Evolutionary conservation across 2,888 invertebrate genomes (phyloP).

Genomic region (Dexiosoma caninum): DNA sequence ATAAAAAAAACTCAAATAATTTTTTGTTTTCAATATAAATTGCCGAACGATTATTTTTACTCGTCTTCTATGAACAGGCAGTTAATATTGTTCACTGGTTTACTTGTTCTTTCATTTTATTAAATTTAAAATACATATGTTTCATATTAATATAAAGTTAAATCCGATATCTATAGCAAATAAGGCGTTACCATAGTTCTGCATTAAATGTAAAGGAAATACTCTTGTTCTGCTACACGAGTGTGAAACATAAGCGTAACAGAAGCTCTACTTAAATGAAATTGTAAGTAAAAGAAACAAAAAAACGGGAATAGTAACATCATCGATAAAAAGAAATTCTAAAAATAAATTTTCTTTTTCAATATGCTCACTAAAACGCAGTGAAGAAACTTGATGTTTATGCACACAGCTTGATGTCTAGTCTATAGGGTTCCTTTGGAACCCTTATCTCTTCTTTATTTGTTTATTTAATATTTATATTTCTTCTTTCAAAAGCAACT

Average conservation of each 20-base stretch:
- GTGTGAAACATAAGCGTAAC: background rate
- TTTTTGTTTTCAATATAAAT: too few species aligned
- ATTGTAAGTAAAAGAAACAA: background rate
- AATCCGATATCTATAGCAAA: slow-evolving; percentile 58
- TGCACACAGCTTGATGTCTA: slow-evolving; percentile 53
- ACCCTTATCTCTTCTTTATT: slow-evolving; percentile 31
- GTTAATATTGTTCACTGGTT: slow-evolving; percentile 22
- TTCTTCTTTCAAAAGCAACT: background rate
- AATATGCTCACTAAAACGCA: slow-evolving; percentile 40
- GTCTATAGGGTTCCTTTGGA: background rate
- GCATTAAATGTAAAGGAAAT: slow-evolving; percentile 35
- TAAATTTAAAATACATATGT: slow-evolving; percentile 30
- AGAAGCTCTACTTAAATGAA: slow-evolving; percentile 26
- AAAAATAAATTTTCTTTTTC: slow-evolving; percentile 32
- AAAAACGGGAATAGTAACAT: background rate
- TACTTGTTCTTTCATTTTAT: background rate
- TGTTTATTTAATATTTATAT: background rate
- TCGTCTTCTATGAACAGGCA: too few species aligned
- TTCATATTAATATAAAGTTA: slow-evolving; percentile 7
- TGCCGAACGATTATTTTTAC: too few species aligned
- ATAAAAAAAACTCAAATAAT: too few species aligned
- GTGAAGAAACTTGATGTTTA: slow-evolving; percentile 50
- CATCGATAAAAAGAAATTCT: background rate
- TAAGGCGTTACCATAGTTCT: slow-evolving; percentile 56
- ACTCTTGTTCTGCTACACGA: background rate